phyloP scores from a whole-genome alignment of 2,888 invertebrate genomes.

The Chloromyia formosa region DNA sequence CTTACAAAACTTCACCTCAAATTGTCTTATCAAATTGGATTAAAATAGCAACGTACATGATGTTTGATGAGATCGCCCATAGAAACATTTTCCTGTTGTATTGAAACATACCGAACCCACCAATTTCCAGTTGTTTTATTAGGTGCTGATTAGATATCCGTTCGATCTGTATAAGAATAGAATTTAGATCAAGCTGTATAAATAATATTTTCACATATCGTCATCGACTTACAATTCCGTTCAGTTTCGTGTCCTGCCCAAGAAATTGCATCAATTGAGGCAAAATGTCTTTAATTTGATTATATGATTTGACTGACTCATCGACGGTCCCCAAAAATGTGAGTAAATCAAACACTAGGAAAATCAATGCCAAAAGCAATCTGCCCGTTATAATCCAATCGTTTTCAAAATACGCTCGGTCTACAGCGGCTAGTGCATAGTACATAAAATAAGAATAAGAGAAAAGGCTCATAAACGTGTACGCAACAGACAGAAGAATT shows the following conservation, averaged over 20 bases:
- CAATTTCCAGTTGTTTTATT: background rate
- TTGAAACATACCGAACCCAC: constrained; percentile 13
- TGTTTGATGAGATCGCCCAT: background rate
- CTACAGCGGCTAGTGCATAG: background rate
- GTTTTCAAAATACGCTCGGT: background rate
- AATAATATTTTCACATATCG: too few species aligned
- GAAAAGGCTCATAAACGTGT: background rate
- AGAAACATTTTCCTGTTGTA: background rate
- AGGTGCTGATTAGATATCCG: background rate
- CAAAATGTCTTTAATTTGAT: background rate
- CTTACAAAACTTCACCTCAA: too few species aligned
- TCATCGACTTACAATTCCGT: constrained; percentile 1
- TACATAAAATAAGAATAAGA: constrained; percentile 11
- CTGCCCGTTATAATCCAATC: background rate
- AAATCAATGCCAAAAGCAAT: background rate
- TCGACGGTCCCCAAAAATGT: background rate
- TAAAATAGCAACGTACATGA: constrained; percentile 7
- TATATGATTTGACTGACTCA: background rate
- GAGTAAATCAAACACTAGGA: background rate
- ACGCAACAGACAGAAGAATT: background rate
- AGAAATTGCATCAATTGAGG: background rate
- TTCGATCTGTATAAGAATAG: constrained; percentile 22
- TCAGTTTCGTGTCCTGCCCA: background rate
- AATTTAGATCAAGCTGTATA: background rate
- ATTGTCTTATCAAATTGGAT: background rate